phyloP scores from a whole-genome alignment of 2,797 vertebrate species.

The Sparidentex hasta region DNA sequence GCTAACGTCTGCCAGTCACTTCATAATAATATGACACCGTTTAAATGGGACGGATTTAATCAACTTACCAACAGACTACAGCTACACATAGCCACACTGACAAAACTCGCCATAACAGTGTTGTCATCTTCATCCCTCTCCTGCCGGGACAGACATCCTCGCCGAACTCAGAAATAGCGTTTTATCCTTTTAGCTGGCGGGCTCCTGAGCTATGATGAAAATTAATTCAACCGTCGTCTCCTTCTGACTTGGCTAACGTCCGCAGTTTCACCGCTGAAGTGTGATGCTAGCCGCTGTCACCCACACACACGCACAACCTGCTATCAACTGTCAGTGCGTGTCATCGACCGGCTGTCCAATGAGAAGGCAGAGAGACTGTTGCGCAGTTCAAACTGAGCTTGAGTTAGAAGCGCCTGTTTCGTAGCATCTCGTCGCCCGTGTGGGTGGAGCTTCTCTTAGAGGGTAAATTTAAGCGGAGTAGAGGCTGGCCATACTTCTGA shows the following conservation, averaged over 20 bases:
- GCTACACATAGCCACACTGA: constrained; percentile 75
- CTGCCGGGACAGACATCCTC: constrained; percentile 78
- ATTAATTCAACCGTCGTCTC: background rate
- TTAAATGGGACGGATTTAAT: background rate
- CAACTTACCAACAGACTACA: constrained; percentile 75
- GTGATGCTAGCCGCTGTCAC: constrained; percentile 58
- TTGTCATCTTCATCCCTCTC: constrained; percentile 81
- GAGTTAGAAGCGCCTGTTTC: constrained; percentile 41
- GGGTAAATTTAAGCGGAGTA: rapidly evolving
- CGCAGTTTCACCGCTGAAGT: background rate
- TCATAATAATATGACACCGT: background rate
- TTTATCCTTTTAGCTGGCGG: background rate
- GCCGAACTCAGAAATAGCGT: constrained; percentile 28
- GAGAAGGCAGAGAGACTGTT: constrained; percentile 15
- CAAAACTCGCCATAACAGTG: constrained; percentile 71
- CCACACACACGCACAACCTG: constrained; percentile 29
- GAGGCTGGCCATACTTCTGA: rapidly evolving
- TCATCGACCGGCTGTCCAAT: constrained; percentile 63
- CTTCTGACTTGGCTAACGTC: background rate
- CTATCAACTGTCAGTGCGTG: background rate
- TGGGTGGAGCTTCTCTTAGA: constrained; percentile 4
- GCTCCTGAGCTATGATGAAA: background rate
- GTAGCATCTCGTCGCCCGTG: rapidly evolving
- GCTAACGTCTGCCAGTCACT: too few species aligned
- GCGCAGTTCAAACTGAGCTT: constrained; percentile 61